Base-by-base conservation (phyloP, 2,888 invertebrate genomes). In the Oscheius sp. region DNA sequence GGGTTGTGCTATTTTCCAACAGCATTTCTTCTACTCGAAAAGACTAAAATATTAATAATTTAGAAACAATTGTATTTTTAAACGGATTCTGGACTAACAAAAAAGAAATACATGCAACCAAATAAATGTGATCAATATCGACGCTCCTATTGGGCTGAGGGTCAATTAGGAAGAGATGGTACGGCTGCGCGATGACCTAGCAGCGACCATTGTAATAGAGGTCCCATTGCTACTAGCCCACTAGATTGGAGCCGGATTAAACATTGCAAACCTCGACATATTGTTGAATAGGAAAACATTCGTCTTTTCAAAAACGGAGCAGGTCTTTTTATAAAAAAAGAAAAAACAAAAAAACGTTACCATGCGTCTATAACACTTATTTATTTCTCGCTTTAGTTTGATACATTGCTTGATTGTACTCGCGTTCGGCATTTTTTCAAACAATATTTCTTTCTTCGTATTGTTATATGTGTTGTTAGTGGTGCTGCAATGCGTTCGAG, bases 1-100 rank as follows among this genome's bases (percentile, higher is more conserved):
- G n/a, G 9, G 35, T 6, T 21, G 3, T 58, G 35, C 21, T n/a
- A 29, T 29, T 27, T 1, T 58, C 58, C n/a, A 25, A 7, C 7
- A 58, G 1, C 61, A 61, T 61, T 21, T 61, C 41, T 5, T 61
- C 61, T 12, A 61, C 43, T 9, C 61, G 61, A 41, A 18, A 43
- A 13, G 43, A 43, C 61, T 61, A 43, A 35, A 59, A 59, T 35
- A n/a, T n/a, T n/a, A n/a, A n/a, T 35, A 35, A 61, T 43, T 49
- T 13, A 49, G 13, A 49, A 49, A 35, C 9, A 6, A 35, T 35
- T 6, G 9, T 35, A 6, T 35, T 9, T 35, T 3, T 35, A 35
- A 35, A 35, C 35, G 9, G 35, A 35, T 6, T 35, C 35, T 35
- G 5, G 35, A 35, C 35, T 35, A 35, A 35, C 35, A 35, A 35